phyloP scores from a whole-genome alignment of 2,888 invertebrate species.

The Rhyacophila evoluta region DNA sequence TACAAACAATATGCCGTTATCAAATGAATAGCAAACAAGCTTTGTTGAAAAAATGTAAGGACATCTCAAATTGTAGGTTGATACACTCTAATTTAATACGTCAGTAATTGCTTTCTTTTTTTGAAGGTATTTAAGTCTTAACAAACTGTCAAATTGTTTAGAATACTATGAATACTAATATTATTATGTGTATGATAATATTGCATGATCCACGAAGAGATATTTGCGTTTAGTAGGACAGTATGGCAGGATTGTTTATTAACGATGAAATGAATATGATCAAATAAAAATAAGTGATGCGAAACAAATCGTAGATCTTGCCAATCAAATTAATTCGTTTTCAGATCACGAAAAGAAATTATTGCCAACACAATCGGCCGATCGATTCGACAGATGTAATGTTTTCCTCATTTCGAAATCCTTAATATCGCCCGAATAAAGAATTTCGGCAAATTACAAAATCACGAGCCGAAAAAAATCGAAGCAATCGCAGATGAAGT shows the following conservation, averaged over 20 bases:
- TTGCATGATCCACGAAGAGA: too few species aligned
- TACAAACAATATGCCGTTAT: too few species aligned
- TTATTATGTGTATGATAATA: too few species aligned
- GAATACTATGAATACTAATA: too few species aligned
- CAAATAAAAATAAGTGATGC: background rate
- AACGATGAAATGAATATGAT: background rate
- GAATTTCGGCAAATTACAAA: slow-evolving; percentile 33
- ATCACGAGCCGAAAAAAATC: slow-evolving; percentile 43
- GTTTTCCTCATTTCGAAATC: slow-evolving; percentile 17
- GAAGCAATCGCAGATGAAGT: slow-evolving; percentile 43
- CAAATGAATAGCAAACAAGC: too few species aligned
- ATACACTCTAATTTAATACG: too few species aligned
- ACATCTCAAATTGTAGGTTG: too few species aligned
- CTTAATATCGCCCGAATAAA: slow-evolving; percentile 4
- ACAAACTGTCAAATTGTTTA: too few species aligned
- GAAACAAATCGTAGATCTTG: background rate
- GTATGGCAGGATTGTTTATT: background rate
- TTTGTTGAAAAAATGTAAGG: too few species aligned
- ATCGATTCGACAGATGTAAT: slow-evolving; percentile 8
- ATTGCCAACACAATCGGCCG: background rate
- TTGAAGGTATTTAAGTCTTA: too few species aligned
- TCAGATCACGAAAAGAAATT: slow-evolving; percentile 8
- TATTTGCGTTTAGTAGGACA: too few species aligned
- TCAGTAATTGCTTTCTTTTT: too few species aligned
- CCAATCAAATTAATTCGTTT: slow-evolving; percentile 7